Evolutionary conservation across 2,113 vertebrate species (phyloP).

Genomic region (Spheniscus mendiculus): DNA sequence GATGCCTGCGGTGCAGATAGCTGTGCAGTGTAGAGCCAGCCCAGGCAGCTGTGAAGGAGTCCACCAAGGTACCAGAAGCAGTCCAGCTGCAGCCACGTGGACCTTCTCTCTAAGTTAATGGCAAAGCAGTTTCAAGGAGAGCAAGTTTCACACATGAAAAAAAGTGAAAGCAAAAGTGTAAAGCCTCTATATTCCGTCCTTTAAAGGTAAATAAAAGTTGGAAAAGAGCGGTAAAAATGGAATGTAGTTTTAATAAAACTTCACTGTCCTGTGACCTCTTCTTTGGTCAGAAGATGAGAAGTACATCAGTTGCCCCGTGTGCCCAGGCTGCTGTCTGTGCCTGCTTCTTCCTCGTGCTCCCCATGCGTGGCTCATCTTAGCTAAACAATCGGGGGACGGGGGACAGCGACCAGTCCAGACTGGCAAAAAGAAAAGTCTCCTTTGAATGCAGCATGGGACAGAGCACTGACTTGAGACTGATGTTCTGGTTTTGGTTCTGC

Average conservation of each 20-base stretch:
- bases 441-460: neutral
- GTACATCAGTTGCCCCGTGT: neutral
- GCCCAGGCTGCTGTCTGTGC: neutral
- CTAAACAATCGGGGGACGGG: neutral
- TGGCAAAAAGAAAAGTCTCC: neutral
- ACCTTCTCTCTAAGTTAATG: neutral
- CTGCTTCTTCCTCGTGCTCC: neutral
- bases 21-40: neutral
- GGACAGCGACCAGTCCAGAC: neutral
- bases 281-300: neutral
- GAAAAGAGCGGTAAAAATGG: neutral
- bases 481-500: neutral
- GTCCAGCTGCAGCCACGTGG: neutral
- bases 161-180: neutral
- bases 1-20: neutral
- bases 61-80: neutral
- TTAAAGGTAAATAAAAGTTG: neutral
- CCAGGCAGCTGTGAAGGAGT: neutral
- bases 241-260: neutral
- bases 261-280: neutral
- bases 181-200: neutral
- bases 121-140: neutral
- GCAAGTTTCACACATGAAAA: neutral
- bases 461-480: neutral
- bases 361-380: neutral